These are phyloP conservation scores for Drosophila gaucha DNA, from an alignment of 2,888 invertebrate species.

Conservation along the genomic window DNA sequence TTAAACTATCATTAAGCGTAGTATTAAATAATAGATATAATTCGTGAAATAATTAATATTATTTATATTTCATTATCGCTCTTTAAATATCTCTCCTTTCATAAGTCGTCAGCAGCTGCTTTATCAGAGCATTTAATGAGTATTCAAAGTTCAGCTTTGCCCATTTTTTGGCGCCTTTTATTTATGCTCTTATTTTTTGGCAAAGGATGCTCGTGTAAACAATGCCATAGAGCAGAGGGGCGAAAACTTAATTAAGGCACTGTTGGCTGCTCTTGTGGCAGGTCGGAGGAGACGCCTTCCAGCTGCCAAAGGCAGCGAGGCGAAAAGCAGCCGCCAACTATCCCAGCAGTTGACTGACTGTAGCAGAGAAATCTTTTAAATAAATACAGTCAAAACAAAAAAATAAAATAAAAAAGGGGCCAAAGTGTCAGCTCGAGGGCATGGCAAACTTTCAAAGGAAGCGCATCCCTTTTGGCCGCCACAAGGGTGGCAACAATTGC, in stretches of 20 bases:
- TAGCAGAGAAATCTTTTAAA: constrained; percentile 29
- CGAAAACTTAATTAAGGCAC: constrained; percentile 71
- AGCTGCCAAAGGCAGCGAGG: constrained; percentile 47
- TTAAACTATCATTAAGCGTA: too few species aligned
- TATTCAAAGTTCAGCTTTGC: constrained; percentile 10
- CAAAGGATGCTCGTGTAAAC: constrained; percentile 43
- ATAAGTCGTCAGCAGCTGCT: not conserved
- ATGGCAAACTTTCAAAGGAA: constrained; percentile 7
- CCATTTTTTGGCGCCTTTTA: constrained; percentile 42
- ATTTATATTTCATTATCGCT: not conserved
- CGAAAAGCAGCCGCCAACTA: constrained; percentile 18
- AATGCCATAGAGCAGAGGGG: constrained; percentile 40
- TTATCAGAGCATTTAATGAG: not conserved
- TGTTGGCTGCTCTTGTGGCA: constrained; percentile 1
- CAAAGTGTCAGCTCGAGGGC: constrained; percentile 18
- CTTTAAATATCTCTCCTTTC: not conserved
- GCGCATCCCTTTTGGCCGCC: constrained; percentile 13
- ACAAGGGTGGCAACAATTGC: constrained; percentile 30
- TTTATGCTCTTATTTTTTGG: constrained; percentile 58
- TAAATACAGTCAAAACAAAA: constrained; percentile 18
- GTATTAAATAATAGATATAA: too few species aligned
- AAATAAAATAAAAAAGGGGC: not conserved
- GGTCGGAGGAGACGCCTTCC: constrained; percentile 19
- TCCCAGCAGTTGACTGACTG: constrained; percentile 22
- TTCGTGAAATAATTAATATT: too few species aligned